Evolutionary conservation across 2,113 vertebrate genomes (phyloP), one percentile per base, ranked within the genome.

Genomic region (Nettapus auritus): DNA sequence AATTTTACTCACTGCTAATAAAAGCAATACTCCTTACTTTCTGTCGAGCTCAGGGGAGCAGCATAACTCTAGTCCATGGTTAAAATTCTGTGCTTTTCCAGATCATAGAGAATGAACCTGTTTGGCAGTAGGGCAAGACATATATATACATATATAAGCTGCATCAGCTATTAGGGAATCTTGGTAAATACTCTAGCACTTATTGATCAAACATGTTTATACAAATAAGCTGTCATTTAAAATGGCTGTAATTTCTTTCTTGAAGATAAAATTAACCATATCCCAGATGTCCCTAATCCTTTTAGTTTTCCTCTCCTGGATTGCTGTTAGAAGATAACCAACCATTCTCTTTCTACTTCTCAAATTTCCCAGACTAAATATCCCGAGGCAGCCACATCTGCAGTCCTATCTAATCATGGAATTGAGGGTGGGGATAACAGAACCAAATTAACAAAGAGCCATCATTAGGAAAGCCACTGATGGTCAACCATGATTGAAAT

Each of bases 1-100:
- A 53, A 76, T 84, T 94, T 93, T 94, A 88, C 78, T 95, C 38
- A 8, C 50, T 91, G 55, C 71, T 95, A 71, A 78, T 59, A 85
- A 77, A 91, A 94, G 26, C 42, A 71, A 48, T 93, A 68, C 26
- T 82, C 38, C 29, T 53, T 82, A 23, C 33, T 71, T 77, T 90
- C 26, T 68, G 66, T 57, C 48, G 62, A 79, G 9, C 11, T 76
- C 82, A n/a, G 33, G 81, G 68, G n/a, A 75, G 42, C 48, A 71
- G 42, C 31, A 38, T 9, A 42, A 60, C 34, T 88, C 15, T 52
- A 50, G 50, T 75, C 68, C 50, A 33, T 48, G 55, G 20, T 62
- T 75, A 88, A 76, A 33, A 33, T 44, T 77, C 62, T 56, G 36
- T 78, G 28, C 33, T 95, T 81, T 91, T 83, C 26, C 14, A 83